phyloP scores from a whole-genome alignment of 2,113 vertebrate genomes.

The Alosa alosa region DNA sequence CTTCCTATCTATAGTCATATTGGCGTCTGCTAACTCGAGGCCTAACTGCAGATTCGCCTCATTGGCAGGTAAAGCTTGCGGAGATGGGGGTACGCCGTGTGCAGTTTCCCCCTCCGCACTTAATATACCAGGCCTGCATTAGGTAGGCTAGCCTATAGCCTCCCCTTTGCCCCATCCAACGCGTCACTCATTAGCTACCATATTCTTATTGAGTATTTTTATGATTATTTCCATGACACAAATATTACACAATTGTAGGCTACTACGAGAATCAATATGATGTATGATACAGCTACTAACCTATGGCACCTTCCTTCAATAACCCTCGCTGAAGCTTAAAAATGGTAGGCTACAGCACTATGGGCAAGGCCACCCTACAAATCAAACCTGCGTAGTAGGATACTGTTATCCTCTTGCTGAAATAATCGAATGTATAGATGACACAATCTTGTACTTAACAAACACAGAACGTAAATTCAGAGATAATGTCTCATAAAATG shows the following conservation, averaged over 20 bases:
- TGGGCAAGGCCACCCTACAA: conserved; percentile 3
- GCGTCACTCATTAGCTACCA: background rate
- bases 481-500: background rate
- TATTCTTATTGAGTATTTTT: background rate
- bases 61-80: conserved; percentile 41
- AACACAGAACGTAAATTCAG: background rate
- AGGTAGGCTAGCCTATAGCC: background rate
- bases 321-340: background rate
- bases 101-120: conserved; percentile 34
- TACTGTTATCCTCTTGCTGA: background rate
- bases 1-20: background rate
- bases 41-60: conserved; percentile 47
- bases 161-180: background rate
- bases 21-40: conserved; percentile 35
- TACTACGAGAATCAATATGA: background rate
- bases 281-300: background rate
- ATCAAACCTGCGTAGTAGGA: background rate
- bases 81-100: conserved; percentile 44
- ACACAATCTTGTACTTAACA: background rate
- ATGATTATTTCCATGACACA: background rate
- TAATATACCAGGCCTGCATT: conserved; percentile 28
- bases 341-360: conserved; percentile 4
- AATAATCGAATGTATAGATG: background rate
- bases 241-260: background rate
- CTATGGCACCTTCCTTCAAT: background rate